Evolutionary conservation across 2,113 vertebrate species (phyloP), one percentile per base, ranked within the genome.

Genomic region (Scophthalmus maximus): DNA sequence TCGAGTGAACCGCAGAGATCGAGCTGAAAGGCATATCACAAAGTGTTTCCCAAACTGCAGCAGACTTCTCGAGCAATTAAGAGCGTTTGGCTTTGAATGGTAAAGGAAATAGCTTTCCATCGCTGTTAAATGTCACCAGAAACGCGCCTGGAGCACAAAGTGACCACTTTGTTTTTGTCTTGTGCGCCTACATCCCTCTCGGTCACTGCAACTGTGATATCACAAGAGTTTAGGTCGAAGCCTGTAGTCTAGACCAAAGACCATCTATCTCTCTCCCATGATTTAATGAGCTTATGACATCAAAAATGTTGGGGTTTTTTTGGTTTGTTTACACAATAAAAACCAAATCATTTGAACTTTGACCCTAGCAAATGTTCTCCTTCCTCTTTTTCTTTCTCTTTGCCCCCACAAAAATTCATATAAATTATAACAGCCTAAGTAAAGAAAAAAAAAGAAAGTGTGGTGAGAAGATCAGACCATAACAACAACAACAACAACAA

Each of bases 31-130:
- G 92, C 92, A 86, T 92, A 94, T 95, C 89, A 90, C 94, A 93
- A 94, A 93, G 91, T 91, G 94, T 94, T 94, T 88, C 74, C 89
- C 92, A 90, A 95, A 94, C 92, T 94, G 90, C 92, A 88, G 84
- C 92, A 94, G 92, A 94, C 89, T 95, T 95, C 92, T 91, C 82
- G 90, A 88, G 90, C 92, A 96, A 96, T 96, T 96, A 95, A 92
- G 91, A 90, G 91, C 91, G 90, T 91, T 94, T 94, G 94, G 86
- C 85, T 92, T 90, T 93, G 92, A 95, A 93, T 92, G 84, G 82
- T 89, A 86, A 88, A 96, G 95, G 94, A 96, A 96, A 96, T 95
- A 85, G 94, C 93, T 96, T 93, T 92, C 91, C 92, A n/a, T 94
- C 87, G 93, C 95, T 96, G 95, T 87, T 93, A 92, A 95, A 95